Percentiles rank a stretch among this genome's conserved stretches.
phyloP scores from a whole-genome alignment of 2,797 vertebrate genomes.

The Peromyscus melanophrys region DNA sequence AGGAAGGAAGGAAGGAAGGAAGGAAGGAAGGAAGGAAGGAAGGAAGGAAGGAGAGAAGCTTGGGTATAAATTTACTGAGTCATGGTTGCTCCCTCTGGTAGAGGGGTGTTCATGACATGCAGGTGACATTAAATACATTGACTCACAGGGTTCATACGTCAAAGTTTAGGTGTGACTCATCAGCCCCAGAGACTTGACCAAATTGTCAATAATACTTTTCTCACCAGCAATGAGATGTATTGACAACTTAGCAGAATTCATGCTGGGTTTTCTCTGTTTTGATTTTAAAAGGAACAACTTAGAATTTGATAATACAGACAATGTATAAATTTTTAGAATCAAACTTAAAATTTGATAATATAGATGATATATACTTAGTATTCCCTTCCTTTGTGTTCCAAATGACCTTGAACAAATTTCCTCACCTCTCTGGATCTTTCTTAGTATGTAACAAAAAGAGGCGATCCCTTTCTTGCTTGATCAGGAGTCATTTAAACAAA shows the following conservation, averaged over 20 bases:
- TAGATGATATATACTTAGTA: not conserved
- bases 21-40: fast-evolving
- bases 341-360: not conserved
- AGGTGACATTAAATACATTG: not conserved
- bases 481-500: not conserved
- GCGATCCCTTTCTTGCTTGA: not conserved
- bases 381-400: not conserved
- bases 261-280: not conserved
- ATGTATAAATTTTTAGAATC: not conserved
- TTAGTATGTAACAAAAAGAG: not conserved
- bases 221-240: not conserved
- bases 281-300: constrained; percentile 23
- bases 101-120: not conserved
- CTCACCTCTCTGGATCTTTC: not conserved
- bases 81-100: not conserved
- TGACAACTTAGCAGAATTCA: not conserved
- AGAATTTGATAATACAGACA: not conserved
- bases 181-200: not conserved
- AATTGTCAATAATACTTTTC: not conserved
- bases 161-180: not conserved
- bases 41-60: not conserved
- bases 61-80: not conserved
- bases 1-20: no score
- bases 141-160: not conserved
- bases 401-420: not conserved